Base-by-base conservation (phyloP, 2,113 vertebrate species). In the Dipodomys merriami region DNA sequence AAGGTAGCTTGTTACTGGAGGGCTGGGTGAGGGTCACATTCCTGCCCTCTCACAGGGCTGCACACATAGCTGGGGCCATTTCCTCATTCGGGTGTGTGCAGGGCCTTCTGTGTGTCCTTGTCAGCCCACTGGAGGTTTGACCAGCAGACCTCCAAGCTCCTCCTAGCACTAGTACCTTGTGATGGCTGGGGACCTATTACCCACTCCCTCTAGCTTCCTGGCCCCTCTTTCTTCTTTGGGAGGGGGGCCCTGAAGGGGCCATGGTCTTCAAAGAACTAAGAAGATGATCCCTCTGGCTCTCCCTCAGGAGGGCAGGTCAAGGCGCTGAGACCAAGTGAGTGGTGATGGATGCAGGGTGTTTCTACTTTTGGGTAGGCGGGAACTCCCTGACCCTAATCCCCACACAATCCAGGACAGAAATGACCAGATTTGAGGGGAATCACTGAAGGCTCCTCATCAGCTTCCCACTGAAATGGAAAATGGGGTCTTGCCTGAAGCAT, bases 1-100 rank as follows among this genome's bases (percentile, higher is more conserved):
- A 19, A 19, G 8, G 20, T 23, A 29, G 15, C 30, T 4, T 20
- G n/a, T 60, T 18, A 39, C 8, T 15, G 30, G 8, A 30, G 0
- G 0, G 64, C 25, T 78, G 88, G 33, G 19, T 29, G 57, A 29
- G 49, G 7, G 44, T 27, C 91, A 53, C 2, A 0, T 44, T 30
- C 62, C 13, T 44, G 44, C 74, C 92, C 69, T 22, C 0, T 0
- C 0, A 10, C 53, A 77, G 20, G 74, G 16, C 25, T 81, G 49
- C 30, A 35, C 35, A 49, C 16, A n/a, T 0, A 1, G 4, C 3
- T 1, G 7, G 33, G 35, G 53, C 18, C 29, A 23, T 1, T n/a
- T 82, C 57, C 49, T 86, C 49, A 22, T 1, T 49, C 25, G 29
- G 29, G 20, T 60, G 3, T 19, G 2, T 5, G 7, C 53, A 7